These are phyloP conservation scores for Euwallacea fornicatus DNA, from an alignment of 1,140 invertebrate species.

Conservation along the genomic window DNA sequence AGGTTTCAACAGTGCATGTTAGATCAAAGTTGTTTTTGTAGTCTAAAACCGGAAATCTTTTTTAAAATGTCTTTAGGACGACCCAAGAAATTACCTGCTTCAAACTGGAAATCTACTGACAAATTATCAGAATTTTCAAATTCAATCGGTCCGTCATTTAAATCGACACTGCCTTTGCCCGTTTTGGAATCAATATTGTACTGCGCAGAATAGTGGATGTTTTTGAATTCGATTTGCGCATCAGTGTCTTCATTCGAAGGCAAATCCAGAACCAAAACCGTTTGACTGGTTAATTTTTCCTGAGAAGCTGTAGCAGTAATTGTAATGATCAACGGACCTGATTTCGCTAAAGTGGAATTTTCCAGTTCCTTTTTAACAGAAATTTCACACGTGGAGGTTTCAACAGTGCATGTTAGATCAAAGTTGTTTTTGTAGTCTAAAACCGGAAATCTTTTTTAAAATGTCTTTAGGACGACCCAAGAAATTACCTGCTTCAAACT, in stretches of 20 bases:
- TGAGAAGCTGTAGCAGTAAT: background rate
- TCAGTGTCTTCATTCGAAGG: background rate
- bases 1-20: background rate
- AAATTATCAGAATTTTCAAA: background rate
- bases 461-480: no score
- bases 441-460: background rate
- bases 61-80: no score
- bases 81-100: no score
- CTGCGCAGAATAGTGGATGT: constrained; percentile 1
- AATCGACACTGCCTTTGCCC: background rate
- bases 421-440: constrained; percentile 6
- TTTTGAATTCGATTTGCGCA: background rate
- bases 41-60: constrained; percentile 2
- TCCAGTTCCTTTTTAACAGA: background rate
- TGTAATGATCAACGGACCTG: background rate
- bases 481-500: no score
- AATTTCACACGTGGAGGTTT: background rate
- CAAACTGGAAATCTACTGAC: background rate
- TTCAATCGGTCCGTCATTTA: background rate
- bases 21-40: constrained; percentile 10
- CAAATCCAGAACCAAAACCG: constrained; percentile 7
- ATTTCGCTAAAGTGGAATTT: background rate
- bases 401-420: background rate
- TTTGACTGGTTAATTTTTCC: background rate
- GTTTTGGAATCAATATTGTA: background rate